Evolutionary conservation across 2,888 invertebrate genomes (phyloP), one percentile per base, ranked within the genome.

Genomic region (Myopa testacea): DNA sequence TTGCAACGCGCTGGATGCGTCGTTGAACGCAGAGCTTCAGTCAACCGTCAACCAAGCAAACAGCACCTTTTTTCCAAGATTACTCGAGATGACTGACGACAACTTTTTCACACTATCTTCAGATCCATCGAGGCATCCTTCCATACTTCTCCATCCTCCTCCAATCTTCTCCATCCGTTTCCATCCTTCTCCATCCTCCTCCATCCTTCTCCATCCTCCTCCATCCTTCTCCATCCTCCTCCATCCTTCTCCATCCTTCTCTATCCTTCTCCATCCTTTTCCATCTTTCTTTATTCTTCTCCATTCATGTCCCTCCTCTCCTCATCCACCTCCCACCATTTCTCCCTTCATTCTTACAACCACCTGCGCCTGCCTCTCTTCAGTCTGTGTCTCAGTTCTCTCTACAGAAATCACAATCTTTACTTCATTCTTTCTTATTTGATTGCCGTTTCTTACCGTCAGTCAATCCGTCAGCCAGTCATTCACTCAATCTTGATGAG

Each of bases 391-490:
- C 26, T 26, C 26, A 26, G 26, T 45, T 38, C 45, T 45, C 12
- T 40, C 40, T n/a, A 14, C 4, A 6, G 19, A 45, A 68, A 14
- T 40, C 6, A 5, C n/a, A 45, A 40, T n/a, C 19, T 19, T 8
- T 69, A 50, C 4, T 37, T 63, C 26, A 26, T 26, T 26, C 26
- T 26, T 26, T 26, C 26, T 26, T 26, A 26, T 26, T 26, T 26
- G 26, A 26, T 26, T 26, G 26, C 37, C 4, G 14, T 63, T 14
- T 63, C 8, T 62, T 8, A 14, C 40, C 34, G 67, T 67, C 50
- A 50, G 26, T 69, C 69, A 69, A 69, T 69, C 69, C 45, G 50
- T 69, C 69, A 69, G 45, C 19, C 50, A 69, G 50, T 69, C 69
- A 19, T n/a, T 69, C 26, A 26, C 50, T 45, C 69, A 45, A 45